A percentile compares a stretch with the other conserved stretches of the same genome.
These are phyloP conservation scores for Oreocharis arfaki DNA, from an alignment of 2,113 vertebrate genomes.

Conservation along the genomic window DNA sequence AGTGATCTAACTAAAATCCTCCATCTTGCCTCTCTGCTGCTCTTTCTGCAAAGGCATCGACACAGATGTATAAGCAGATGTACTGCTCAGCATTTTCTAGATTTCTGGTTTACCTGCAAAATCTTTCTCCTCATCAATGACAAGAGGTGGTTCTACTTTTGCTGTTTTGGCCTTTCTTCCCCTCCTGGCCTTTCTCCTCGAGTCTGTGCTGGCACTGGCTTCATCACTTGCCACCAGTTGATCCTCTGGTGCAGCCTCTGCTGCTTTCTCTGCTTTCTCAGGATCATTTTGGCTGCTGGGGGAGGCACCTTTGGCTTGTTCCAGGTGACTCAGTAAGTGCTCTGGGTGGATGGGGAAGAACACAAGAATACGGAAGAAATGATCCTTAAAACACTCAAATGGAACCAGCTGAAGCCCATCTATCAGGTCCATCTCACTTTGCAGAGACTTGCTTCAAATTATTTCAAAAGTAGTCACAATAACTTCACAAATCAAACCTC, in stretches of 20 bases:
- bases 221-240: neutral
- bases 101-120: conserved; percentile 73
- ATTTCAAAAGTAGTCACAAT: neutral
- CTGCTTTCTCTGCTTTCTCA: conserved; percentile 55
- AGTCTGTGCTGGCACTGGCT: conserved; percentile 25
- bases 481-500: neutral
- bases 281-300: conserved; percentile 31
- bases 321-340: conserved; percentile 77
- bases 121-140: conserved; percentile 57
- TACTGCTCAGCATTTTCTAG: neutral
- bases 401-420: neutral
- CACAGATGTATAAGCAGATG: neutral
- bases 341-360: conserved; percentile 61
- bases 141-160: conserved; percentile 63
- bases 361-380: neutral
- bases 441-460: neutral
- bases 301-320: conserved; percentile 70
- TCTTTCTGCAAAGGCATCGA: neutral
- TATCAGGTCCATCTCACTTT: neutral
- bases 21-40: neutral
- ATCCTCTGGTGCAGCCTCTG: conserved; percentile 9
- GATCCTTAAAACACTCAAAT: neutral
- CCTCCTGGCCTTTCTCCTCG: conserved; percentile 76
- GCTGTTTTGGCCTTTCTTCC: conserved; percentile 80
- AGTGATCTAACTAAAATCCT: neutral